Evolutionary conservation across 37 sponge, comb jelly and placozoan species (phyloP), one percentile per base, ranked within the genome.

Genomic region (Bolinopsis microptera): DNA sequence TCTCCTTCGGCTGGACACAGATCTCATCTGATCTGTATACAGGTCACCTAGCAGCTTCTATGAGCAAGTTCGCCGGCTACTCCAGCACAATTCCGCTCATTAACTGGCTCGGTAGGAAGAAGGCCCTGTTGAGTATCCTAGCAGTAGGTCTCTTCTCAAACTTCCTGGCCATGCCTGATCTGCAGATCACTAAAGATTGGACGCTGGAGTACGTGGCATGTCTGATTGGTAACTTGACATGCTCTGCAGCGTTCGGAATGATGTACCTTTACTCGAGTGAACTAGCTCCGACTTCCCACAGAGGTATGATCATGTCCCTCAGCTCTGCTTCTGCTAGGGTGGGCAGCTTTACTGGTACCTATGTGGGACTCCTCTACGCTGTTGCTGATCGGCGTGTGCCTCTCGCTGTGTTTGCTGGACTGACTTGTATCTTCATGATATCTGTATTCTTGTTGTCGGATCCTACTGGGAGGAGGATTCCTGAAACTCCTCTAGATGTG

Each of bases 221-320:
- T 72, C 75, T 72, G 5, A n/a, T 72, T 3, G 75, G 75, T 21
- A 72, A 72, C 75, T 30, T 28, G 31, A 30, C 31, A 3, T n/a
- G 26, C 31, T n/a, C 31, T 24, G 75, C 75, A 30, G 75, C 31
- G 75, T 72, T 72, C 31, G 26, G 75, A 30, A 3, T 72, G 5
- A 72, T 72, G 2, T 86, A 86, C 61, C 48, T 41, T 0, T 38
- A 36, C 26, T 23, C 35, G 25, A 1, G 28, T 5, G 90, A 86
- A 40, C 90, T 86, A 28, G 35, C 90, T 9, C 90, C 90, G 23
- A 86, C 90, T 28, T 86, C 90, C 41, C 90, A 86, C 30, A 40
- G 90, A 1, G 90, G 90, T 3, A 86, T 40, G 90, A 25, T 86
- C 24, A 39, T 86, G 41, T 38, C 90, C 5, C 90, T 86, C 30